phyloP scores from a whole-genome alignment of 2,888 invertebrate species.

The Mesochorus sp. region DNA sequence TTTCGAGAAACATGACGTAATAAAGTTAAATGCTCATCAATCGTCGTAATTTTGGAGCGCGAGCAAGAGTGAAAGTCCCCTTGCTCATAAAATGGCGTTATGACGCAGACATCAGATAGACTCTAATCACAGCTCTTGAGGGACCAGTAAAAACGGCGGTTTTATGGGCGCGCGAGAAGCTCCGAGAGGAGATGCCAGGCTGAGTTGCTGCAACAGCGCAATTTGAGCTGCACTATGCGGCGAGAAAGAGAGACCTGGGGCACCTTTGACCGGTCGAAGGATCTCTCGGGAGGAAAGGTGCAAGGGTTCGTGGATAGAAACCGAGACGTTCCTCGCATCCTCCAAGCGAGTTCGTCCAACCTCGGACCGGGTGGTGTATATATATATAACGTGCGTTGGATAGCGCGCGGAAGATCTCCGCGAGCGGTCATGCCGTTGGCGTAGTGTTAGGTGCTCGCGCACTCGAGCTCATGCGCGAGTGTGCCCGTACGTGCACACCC shows the following conservation, averaged over 20 bases:
- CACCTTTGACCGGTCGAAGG: conserved; percentile 72
- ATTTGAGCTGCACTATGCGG: conserved; percentile 16
- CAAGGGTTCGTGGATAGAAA: conserved; percentile 51
- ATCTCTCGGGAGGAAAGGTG: conserved; percentile 42
- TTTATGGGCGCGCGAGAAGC: neutral
- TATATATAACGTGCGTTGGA: neutral
- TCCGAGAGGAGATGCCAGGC: neutral
- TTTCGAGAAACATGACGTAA: no score
- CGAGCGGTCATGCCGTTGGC: conserved; percentile 21
- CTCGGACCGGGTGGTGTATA: conserved; percentile 1
- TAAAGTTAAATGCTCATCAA: no score
- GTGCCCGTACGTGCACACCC: neutral
- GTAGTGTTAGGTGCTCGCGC: neutral
- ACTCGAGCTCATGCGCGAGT: neutral
- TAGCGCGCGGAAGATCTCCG: conserved; percentile 23
- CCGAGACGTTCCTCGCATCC: conserved; percentile 53
- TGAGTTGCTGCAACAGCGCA: conserved; percentile 16
- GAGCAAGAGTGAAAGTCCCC: no score
- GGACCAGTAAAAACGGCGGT: no score
- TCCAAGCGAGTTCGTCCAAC: conserved; percentile 51
- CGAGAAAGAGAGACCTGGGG: conserved; percentile 41
- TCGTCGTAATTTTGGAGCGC: no score
- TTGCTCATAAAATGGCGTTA: no score
- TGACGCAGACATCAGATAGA: no score
- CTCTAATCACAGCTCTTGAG: no score